Conservation (phyloP, 2,888 invertebrate genomes). For the Blastobasis adustella region DNA sequence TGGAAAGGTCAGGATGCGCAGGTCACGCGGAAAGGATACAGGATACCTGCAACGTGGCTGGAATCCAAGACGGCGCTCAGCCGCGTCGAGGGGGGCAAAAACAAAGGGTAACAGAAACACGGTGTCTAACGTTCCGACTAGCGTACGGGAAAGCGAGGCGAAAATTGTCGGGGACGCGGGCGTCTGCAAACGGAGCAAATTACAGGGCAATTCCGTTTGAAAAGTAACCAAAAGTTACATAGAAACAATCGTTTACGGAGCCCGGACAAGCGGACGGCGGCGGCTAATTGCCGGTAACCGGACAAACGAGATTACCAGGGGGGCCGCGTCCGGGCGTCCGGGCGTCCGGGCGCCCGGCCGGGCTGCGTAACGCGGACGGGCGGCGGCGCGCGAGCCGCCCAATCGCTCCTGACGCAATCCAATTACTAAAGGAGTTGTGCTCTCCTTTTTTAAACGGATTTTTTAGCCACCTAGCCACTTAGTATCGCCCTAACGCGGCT, state of each 20-base stretch:
- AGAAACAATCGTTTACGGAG: conserved; percentile 13
- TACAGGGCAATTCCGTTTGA: background rate
- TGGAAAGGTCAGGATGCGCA: too few species aligned
- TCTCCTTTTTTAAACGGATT: conserved; percentile 31
- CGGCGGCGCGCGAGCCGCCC: conserved; percentile 20
- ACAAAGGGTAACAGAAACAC: too few species aligned
- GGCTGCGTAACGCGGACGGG: background rate
- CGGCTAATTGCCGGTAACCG: conserved; percentile 54
- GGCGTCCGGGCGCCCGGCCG: conserved; percentile 12
- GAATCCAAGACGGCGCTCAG: too few species aligned
- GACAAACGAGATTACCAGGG: conserved; percentile 46
- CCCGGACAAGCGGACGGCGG: conserved; percentile 24
- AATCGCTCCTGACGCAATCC: conserved; percentile 43
- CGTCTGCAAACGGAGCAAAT: too few species aligned
- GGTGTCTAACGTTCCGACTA: too few species aligned
- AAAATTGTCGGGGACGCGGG: too few species aligned
- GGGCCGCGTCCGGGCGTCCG: background rate
- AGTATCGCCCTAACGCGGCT: too few species aligned
- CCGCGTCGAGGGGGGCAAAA: too few species aligned
- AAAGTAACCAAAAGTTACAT: conserved; percentile 3
- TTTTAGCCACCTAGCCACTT: conserved; percentile 2
- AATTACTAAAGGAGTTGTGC: conserved; percentile 33
- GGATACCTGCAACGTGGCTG: too few species aligned
- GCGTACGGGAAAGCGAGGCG: too few species aligned
- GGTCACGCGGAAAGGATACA: too few species aligned